phyloP scores from a whole-genome alignment of 2,888 invertebrate genomes.

The Nomada ruficornis region DNA sequence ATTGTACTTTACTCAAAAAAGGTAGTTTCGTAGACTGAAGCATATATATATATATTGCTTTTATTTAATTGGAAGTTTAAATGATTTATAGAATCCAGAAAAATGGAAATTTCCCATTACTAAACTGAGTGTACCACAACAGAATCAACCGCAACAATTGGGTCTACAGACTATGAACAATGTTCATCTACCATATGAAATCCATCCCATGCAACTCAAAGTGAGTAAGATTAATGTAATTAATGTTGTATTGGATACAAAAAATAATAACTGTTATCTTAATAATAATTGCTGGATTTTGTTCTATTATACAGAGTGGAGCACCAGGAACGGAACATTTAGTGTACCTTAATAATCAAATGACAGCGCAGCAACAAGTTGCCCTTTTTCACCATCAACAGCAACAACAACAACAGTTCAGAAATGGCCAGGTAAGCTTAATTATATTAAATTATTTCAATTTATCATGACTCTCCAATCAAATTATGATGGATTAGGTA shows the following conservation, averaged over 20 bases:
- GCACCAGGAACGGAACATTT: conserved; percentile 87
- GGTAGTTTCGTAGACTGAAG: conserved; percentile 5
- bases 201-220: conserved; percentile 83
- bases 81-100: conserved; percentile 90
- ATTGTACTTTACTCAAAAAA: background rate
- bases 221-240: conserved; percentile 69
- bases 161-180: conserved; percentile 86
- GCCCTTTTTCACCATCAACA: conserved; percentile 82
- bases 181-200: conserved; percentile 82
- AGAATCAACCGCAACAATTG: conserved; percentile 87
- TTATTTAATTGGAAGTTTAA: conserved; percentile 54
- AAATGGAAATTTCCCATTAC: conserved; percentile 92
- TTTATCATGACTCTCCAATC: too few species aligned
- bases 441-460: background rate
- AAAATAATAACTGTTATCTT: conserved; percentile 19
- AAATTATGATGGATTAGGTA: too few species aligned
- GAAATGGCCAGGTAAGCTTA: conserved; percentile 83
- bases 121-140: conserved; percentile 85
- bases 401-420: conserved; percentile 85
- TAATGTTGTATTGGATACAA: conserved; percentile 5
- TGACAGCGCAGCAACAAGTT: conserved; percentile 83
- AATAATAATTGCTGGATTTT: conserved; percentile 21
- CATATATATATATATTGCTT: conserved; percentile 1
- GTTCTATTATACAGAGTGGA: conserved; percentile 84
- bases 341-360: conserved; percentile 84